Conservation (phyloP, 2,888 invertebrate genomes). For the Synergus gifuensis region DNA sequence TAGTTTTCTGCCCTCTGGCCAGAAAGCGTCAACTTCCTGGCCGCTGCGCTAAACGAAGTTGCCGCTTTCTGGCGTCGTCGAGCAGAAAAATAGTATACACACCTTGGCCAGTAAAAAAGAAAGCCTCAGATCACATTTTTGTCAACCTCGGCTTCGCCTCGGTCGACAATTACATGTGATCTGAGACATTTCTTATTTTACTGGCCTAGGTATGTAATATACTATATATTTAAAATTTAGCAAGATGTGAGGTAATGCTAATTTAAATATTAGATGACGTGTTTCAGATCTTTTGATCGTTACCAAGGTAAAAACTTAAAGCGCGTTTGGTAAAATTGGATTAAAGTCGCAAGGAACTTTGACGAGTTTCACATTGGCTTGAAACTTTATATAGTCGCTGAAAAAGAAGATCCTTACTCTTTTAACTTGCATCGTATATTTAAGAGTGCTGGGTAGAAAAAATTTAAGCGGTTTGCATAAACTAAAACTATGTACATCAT, state of each 20-base stretch:
- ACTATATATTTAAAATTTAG: background rate
- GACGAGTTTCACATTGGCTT: constrained; percentile 33
- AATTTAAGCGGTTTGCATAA: background rate
- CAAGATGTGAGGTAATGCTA: constrained; percentile 5
- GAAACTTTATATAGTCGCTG: constrained; percentile 24
- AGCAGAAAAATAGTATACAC: too few relatives aligned
- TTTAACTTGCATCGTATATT: constrained; percentile 31
- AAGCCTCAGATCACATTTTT: too few relatives aligned
- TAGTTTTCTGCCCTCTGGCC: too few relatives aligned
- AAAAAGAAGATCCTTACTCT: constrained; percentile 29
- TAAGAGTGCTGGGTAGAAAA: background rate
- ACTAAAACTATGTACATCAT: background rate
- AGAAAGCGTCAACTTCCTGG: too few relatives aligned
- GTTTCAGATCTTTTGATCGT: constrained; percentile 24
- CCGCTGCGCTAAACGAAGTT: too few relatives aligned
- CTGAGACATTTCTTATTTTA: too few relatives aligned
- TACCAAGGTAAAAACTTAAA: constrained; percentile 19
- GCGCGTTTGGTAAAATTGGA: constrained; percentile 39
- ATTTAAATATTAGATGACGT: constrained; percentile 30
- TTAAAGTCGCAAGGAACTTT: constrained; percentile 38
- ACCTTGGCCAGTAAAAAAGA: too few relatives aligned
- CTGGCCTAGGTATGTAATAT: too few relatives aligned
- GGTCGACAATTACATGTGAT: too few relatives aligned
- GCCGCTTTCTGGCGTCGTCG: too few relatives aligned
- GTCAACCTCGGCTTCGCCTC: too few relatives aligned